Base-by-base conservation (phyloP, 2,888 invertebrate genomes). In the Trichacis sp. region DNA sequence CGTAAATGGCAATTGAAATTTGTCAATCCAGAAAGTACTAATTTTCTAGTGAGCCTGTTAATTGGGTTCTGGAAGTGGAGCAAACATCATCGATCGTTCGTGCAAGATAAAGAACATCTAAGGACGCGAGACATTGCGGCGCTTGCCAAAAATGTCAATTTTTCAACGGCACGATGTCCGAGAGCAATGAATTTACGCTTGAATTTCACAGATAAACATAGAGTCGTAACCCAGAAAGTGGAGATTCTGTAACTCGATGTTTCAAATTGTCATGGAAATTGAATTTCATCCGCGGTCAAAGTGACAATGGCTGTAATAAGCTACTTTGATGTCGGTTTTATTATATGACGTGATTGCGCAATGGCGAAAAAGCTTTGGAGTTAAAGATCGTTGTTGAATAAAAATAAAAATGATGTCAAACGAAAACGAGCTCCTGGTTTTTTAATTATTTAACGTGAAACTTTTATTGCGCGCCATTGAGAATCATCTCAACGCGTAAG, bases 51-150 rank as follows among this genome's bases (percentile, higher is more conserved):
- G 6, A 43, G 48, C 30, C 29, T 2, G 53, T 47, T 60, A 60
- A 60, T 60, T 49, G 49, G 24, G 14, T 6, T 20, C 48, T 53
- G 24, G 33, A 60, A 60, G 49, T 60, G 30, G 60, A 52, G 19
- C 60, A 49, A 42, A 15, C 43, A 49, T 53, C 18, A 59, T 58
- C 58, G 46, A 46, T 50, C 45, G 14, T 38, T 38, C 36, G 12
- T 45, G 36, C 29, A 50, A 57, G 29, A 6, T 9, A 4, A 9
- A 29, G 29, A n/a, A n/a, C n/a, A n/a, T n/a, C n/a, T n/a, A 29
- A 33, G n/a, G 11, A 33, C n/a, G 6, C n/a, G 33, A 33, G 33
- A 2, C 33, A n/a, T n/a, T n/a, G 2, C 8, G n/a, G n/a, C 8
- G n/a, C 2, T n/a, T 24, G 24, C 33, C 33, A 6, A n/a, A 33